Percentiles rank a stretch among this genome's conserved stretches.
These are phyloP conservation scores for Beris morrisii DNA, from an alignment of 2,888 invertebrate genomes.

Conservation along the genomic window DNA sequence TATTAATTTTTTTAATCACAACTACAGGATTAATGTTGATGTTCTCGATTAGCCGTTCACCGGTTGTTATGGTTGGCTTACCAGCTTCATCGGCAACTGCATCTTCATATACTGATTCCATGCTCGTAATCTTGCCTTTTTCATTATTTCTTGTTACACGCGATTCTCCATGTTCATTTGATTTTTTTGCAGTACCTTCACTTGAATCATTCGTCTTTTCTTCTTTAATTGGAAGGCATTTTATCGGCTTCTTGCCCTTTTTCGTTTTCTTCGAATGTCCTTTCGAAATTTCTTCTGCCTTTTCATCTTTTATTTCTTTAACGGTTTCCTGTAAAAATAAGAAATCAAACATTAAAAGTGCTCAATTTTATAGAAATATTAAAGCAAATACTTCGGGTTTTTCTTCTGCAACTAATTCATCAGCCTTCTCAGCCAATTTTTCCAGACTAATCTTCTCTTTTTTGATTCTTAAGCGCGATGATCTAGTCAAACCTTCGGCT, in stretches of 20 bases:
- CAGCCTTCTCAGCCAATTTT: conserved; percentile 21
- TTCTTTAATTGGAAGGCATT: conserved; percentile 27
- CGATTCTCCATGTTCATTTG: conserved; percentile 18
- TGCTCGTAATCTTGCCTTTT: conserved; percentile 33
- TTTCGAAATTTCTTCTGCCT: conserved; percentile 1
- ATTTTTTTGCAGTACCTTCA: conserved; percentile 14
- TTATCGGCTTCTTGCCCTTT: conserved; percentile 12
- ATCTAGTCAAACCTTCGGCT: conserved; percentile 3
- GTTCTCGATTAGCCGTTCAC: conserved; percentile 19
- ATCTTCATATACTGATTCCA: conserved; percentile 56
- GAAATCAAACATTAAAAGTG: background rate
- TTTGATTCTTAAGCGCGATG: conserved; percentile 21
- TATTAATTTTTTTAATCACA: background rate
- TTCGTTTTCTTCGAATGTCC: conserved; percentile 7
- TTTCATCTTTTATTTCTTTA: background rate
- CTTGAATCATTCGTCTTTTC: background rate
- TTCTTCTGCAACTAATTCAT: background rate
- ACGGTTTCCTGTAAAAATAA: background rate
- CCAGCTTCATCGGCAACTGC: conserved; percentile 45
- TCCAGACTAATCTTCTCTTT: conserved; percentile 26
- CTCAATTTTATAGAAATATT: no score
- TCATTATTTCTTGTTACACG: conserved; percentile 10
- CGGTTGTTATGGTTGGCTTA: background rate
- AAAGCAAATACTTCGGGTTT: background rate
- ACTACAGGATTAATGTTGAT: background rate